phyloP scores from a whole-genome alignment of 1,140 invertebrate species.

The Zaprionus davidi region DNA sequence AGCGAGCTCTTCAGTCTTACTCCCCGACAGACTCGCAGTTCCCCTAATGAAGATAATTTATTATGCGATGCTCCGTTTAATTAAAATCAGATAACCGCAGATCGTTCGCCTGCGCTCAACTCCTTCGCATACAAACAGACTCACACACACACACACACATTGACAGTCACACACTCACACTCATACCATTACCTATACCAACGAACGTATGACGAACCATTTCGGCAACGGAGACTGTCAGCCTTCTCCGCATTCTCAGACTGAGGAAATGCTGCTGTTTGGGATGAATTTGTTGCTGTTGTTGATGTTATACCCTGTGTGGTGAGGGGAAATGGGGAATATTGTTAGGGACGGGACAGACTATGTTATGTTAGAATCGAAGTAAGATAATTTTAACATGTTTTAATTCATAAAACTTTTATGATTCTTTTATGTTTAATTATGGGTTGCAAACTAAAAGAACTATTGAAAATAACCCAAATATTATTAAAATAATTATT shows the following conservation, averaged over 20 bases:
- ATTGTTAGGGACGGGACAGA: neutral
- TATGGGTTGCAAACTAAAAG: too few species aligned
- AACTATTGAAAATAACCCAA: too few species aligned
- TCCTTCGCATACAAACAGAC: conserved; percentile 52
- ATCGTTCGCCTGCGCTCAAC: conserved; percentile 60
- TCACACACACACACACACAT: conserved; percentile 31
- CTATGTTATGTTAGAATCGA: too few species aligned
- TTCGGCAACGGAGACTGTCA: conserved; percentile 34
- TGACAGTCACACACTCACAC: conserved; percentile 20
- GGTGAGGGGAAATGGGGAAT: neutral
- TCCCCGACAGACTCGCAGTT: neutral
- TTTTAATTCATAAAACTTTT: too few species aligned
- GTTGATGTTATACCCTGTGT: neutral
- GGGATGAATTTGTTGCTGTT: neutral
- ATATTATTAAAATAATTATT: too few species aligned
- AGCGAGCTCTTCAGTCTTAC: too few species aligned
- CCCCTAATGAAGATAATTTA: conserved; percentile 81
- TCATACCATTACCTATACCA: neutral
- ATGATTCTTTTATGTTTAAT: too few species aligned
- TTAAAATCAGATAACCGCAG: conserved; percentile 77
- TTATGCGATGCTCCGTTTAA: conserved; percentile 82
- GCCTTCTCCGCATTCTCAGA: conserved; percentile 25
- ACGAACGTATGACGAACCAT: conserved; percentile 12
- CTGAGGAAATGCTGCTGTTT: conserved; percentile 45
- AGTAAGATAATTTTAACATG: too few species aligned